phyloP scores from a whole-genome alignment of 2,797 vertebrate genomes.

The Alcedo quadribrachys region DNA sequence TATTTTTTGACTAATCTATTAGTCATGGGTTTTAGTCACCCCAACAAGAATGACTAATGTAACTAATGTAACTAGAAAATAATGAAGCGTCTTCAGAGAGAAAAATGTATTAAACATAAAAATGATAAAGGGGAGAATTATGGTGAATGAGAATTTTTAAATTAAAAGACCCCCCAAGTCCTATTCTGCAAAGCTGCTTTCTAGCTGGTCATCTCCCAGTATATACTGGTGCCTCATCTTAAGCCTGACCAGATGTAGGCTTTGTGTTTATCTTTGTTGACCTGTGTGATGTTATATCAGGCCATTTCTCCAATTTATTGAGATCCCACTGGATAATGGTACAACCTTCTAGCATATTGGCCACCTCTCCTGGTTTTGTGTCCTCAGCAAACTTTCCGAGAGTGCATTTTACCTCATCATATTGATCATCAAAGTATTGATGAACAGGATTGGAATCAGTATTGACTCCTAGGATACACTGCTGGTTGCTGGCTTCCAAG shows the following conservation, averaged over 20 bases:
- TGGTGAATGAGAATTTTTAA: neutral
- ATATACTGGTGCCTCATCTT: neutral
- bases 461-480: neutral
- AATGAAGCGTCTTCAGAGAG: conserved; percentile 17
- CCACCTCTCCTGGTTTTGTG: neutral
- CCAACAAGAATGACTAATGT: conserved; percentile 43
- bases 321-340: neutral
- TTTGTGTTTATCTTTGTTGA: neutral
- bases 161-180: neutral
- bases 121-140: neutral
- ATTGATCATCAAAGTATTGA: neutral
- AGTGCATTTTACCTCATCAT: neutral
- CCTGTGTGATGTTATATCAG: neutral
- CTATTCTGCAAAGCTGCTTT: neutral
- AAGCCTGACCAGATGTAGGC: neutral
- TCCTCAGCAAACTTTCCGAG: neutral
- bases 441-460: neutral
- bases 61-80: conserved; percentile 51
- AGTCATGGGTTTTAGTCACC: conserved; percentile 61
- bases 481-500: neutral
- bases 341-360: rapidly evolving
- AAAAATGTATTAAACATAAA: neutral
- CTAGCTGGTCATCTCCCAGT: neutral
- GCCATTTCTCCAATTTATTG: rapidly evolving
- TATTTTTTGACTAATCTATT: conserved; percentile 67